Conservation (phyloP, 1,140 invertebrate species). For the Magallana angulata region DNA sequence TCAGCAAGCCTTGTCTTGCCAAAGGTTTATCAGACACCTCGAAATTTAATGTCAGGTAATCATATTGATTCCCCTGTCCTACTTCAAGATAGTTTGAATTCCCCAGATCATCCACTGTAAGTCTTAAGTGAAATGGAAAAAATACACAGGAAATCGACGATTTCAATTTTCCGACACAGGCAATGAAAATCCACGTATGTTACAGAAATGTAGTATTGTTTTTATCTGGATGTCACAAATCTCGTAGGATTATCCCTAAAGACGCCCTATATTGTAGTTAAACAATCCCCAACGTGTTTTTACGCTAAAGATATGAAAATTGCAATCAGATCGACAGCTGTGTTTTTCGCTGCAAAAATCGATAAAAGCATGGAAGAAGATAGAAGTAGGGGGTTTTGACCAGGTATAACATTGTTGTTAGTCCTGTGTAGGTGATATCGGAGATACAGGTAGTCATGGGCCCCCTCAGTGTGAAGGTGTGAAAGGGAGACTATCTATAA, state of each 20-base stretch:
- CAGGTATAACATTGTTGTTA: neutral
- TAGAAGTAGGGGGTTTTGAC: neutral
- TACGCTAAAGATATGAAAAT: slow-evolving; percentile 22
- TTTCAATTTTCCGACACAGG: neutral
- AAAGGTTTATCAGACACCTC: slow-evolving; percentile 2
- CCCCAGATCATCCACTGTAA: neutral
- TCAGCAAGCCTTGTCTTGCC: neutral
- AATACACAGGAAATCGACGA: neutral
- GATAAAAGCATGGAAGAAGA: slow-evolving; percentile 1
- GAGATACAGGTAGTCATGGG: neutral
- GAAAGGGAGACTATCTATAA: neutral
- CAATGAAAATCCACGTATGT: neutral
- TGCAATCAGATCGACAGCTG: slow-evolving; percentile 13
- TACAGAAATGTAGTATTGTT: neutral
- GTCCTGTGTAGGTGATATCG: neutral
- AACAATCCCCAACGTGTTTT: neutral
- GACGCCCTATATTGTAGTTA: neutral
- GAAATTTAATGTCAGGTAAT: slow-evolving; percentile 2
- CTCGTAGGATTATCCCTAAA: neutral
- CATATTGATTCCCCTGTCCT: slow-evolving; percentile 8
- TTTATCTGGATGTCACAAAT: no score
- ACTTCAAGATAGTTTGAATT: neutral
- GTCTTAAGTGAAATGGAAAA: neutral
- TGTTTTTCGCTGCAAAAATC: slow-evolving; percentile 2
- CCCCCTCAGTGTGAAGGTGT: neutral